Evolutionary conservation across 2,888 invertebrate genomes (phyloP).

Genomic region (Coremacera marginata): DNA sequence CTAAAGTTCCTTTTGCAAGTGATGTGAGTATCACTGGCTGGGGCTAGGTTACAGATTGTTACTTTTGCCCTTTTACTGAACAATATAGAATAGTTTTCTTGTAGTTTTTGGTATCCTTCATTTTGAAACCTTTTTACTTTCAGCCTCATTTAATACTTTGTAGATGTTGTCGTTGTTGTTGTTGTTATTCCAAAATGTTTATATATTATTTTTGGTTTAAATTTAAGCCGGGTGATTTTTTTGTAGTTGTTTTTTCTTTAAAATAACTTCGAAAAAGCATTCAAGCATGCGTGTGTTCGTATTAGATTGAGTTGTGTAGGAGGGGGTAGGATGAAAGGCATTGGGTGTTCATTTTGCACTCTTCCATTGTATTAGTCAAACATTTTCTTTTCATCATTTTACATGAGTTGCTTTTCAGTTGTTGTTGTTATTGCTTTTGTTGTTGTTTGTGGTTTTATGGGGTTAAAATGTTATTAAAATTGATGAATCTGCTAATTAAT

Average conservation of each 20-base stretch:
- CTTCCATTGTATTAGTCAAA: neutral
- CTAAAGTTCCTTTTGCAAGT: neutral
- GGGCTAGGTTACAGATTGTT: neutral
- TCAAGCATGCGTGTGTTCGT: neutral
- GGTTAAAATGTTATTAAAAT: constrained; percentile 64
- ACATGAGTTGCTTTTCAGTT: constrained; percentile 12
- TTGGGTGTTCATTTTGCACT: neutral
- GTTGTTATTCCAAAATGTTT: neutral
- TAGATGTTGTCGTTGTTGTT: neutral
- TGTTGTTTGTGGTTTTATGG: constrained; percentile 19
- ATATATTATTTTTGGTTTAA: neutral
- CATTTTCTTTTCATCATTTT: constrained; percentile 26
- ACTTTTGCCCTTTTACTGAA: neutral
- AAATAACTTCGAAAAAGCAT: neutral
- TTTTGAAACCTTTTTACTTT: neutral
- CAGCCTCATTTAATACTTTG: neutral
- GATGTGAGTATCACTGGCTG: neutral
- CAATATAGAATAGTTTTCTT: neutral
- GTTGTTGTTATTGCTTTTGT: constrained; percentile 1
- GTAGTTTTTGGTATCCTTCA: neutral
- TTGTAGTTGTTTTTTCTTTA: neutral
- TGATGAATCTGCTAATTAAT: constrained; percentile 67
- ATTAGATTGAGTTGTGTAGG: too few relatives aligned
- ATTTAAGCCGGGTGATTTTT: neutral
- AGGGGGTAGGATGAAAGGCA: neutral